Base-by-base conservation (phyloP, 1,140 invertebrate species). In the Chymomyza costata region DNA sequence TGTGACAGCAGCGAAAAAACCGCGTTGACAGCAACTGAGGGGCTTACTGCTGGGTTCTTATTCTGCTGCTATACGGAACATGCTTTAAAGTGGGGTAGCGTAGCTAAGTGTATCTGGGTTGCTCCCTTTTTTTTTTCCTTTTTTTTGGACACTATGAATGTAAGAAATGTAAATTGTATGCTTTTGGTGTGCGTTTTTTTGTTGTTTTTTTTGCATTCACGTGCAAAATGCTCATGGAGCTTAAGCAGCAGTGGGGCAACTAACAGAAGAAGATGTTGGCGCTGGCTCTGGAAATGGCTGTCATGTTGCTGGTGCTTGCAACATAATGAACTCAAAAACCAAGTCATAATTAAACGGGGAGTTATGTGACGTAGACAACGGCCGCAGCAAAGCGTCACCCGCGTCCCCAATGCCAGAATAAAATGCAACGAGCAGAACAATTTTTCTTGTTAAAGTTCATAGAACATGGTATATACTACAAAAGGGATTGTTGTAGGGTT, bases 261-360 rank as follows among this genome's bases (percentile, higher is more conserved):
- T n/a, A 6, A 10, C 6, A 38, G 25, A 0, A n/a, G 10, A 54
- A 25, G 38, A 52, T 45, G 37, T 18, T 6, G 6, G 49, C n/a
- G n/a, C n/a, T 14, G 11, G 3, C 10, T 8, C 2, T 8, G 8
- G 25, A 3, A 11, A 8, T 37, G 30, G 19, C 18, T 15, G 40
- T 40, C 32, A 38, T 62, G 16, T 49, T 55, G 61, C 70, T 70
- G 35, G 41, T 43, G n/a, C n/a, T n/a, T n/a, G 52, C 55, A 45
- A 41, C 65, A 47, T 76, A 76, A 76, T 70, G 66, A 76, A 76
- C 70, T 71, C 71, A 56, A 59, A 71, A 78, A 76, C 71, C 70
- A 78, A 76, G 53, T 76, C 62, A 78, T 76, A 76, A 78, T 76
- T 76, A 76, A 76, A 70, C 71, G 71, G 71, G 70, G 70, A 76